These are phyloP conservation scores for Porites rus DNA, from an alignment of 92 coral and sea anemone genomes.

Conservation along the genomic window DNA sequence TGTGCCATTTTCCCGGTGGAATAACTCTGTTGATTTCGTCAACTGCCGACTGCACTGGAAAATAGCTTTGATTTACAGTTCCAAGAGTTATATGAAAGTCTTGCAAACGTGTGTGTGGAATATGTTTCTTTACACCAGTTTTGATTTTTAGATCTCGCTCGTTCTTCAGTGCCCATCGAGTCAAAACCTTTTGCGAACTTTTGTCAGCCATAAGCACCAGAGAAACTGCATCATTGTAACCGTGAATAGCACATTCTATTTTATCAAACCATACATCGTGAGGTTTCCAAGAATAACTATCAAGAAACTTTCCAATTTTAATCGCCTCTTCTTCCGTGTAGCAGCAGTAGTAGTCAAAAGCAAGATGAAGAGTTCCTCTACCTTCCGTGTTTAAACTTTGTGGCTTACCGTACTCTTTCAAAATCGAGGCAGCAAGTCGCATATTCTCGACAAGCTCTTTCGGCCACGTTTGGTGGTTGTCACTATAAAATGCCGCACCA, in stretches of 20 bases:
- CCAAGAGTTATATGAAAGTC: conserved; percentile 77
- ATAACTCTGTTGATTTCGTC: conserved; percentile 61
- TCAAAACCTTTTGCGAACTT: conserved; percentile 39
- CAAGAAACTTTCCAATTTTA: conserved; percentile 53
- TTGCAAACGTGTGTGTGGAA: conserved; percentile 56
- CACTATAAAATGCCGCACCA: background rate
- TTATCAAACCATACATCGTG: conserved; percentile 58
- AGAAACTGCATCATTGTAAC: conserved; percentile 56
- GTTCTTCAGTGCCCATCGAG: conserved; percentile 47
- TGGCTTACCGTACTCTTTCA: conserved; percentile 41
- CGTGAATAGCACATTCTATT: conserved; percentile 60
- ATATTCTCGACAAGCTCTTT: background rate
- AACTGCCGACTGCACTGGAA: conserved; percentile 57
- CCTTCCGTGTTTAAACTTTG: conserved; percentile 55
- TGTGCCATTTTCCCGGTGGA: conserved; percentile 63
- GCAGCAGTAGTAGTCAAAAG: conserved; percentile 72
- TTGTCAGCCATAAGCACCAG: conserved; percentile 56
- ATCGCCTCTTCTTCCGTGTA: conserved; percentile 56
- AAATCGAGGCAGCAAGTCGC: conserved; percentile 13
- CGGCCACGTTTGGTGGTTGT: background rate
- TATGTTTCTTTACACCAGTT: conserved; percentile 57
- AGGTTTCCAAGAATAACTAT: conserved; percentile 46
- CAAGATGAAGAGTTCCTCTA: conserved; percentile 37
- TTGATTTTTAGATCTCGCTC: conserved; percentile 52
- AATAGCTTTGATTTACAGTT: conserved; percentile 58